Base-by-base conservation (phyloP, 2,797 vertebrate species). In the Microchirus variegatus region DNA sequence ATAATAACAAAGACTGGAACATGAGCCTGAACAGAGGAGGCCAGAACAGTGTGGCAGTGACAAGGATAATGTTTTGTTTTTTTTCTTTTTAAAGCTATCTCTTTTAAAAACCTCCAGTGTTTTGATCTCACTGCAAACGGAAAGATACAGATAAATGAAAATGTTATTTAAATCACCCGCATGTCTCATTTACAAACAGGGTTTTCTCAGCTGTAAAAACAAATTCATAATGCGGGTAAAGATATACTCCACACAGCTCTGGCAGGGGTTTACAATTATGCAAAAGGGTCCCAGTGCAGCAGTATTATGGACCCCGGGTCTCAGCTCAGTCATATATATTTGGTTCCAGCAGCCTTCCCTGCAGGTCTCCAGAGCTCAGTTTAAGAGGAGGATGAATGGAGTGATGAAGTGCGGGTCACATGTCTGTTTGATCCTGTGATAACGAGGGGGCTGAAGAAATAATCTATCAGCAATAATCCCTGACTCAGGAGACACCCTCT, bases 381-480 rank as follows among this genome's bases (percentile, higher is more conserved):
- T 90, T 88, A 91, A 88, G 80, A 86, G 84, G 78, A 87, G 78
- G 82, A 89, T 91, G 87, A 92, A 92, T 91, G 78, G 83, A 81
- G 82, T 90, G 87, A 90, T 90, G 88, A 91, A 90, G 90, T 92
- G 73, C 48, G 46, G 89, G 91, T 91, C 89, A 89, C 88, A 91
- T 82, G 86, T 91, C 87, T 88, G 85, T 90, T 90, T 92, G 88
- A 90, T 90, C 90, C 87, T 88, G 91, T 89, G 87, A 91, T 90
- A 91, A 91, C 83, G 88, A 90, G 90, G 87, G 86, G 88, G 88
- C 85, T 90, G 86, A 84, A 90, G 84, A 91, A 90, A 92, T 91
- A 90, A 93, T 91, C 89, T 90, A 91, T 91, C 89, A 88, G 87
- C 88, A 90, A 90, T 91, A 91, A 92, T 91, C 91, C 88, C 85